Evolutionary conservation across 2,113 vertebrate genomes (phyloP), one percentile per base, ranked within the genome.

Genomic region (Chaetops frenatus): DNA sequence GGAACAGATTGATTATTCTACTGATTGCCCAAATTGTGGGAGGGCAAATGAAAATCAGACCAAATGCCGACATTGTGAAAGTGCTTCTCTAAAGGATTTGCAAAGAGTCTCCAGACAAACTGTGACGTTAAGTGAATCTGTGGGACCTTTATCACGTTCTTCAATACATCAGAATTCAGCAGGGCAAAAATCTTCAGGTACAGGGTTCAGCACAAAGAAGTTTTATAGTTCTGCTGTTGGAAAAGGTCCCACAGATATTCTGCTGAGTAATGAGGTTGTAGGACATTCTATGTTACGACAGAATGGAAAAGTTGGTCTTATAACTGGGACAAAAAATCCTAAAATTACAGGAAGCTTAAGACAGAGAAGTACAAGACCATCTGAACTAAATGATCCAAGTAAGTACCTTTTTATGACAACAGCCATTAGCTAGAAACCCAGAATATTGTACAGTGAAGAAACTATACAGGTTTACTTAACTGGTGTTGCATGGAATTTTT

Each of bases 331-430:
- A n/a, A 96, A 97, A 97, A 97, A 95, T 42, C 65, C 97, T 92
- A 98, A 98, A 95, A 91, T 95, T 80, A 93, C 98, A 54, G 98
- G 97, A 95, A 98, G 84, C 82, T 96, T 96, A 94, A 98, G 98
- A 94, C 97, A 98, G 72, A 93, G 71, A 73, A 97, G 54, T 95
- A 92, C 79, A 97, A 98, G 96, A 92, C 96, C 98, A 48, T 98
- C 98, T 35, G 97, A 99, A 80, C 97, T 99, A 90, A 99, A 98
- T 81, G 99, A 99, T 97, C 99, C 99, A 95, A 99, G 99, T 99
- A 98, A 99, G 99, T 98, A 95, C 66, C 47, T 88, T 86, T 96
- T 44, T 31, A 45, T 92, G 33, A 74, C 45, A 33, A 11, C 28
- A 54, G 31, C 25, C 28, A 18, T 83, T 35, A 88, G 47, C 22